Conservation (phyloP, 2,888 invertebrate species). For the Drosophila neonasuta region DNA sequence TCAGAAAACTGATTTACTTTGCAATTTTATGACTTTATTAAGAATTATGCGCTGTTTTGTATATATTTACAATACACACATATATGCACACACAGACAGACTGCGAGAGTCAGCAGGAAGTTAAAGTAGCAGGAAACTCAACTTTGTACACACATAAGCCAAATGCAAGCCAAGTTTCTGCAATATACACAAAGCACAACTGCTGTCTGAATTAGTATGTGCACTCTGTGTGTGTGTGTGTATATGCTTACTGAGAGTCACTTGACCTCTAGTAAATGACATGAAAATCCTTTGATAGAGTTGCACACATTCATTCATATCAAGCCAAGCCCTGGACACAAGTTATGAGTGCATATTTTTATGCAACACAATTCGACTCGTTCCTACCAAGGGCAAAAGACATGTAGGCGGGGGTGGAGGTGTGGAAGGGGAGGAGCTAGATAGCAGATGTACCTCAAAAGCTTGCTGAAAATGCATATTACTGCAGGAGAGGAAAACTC, state of each 20-base stretch:
- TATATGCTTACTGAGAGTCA: constrained; percentile 39
- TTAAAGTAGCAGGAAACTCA: constrained; percentile 50
- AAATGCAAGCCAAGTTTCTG: constrained; percentile 41
- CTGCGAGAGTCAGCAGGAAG: constrained; percentile 32
- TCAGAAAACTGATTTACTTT: constrained; percentile 68
- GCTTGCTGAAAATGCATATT: constrained; percentile 9
- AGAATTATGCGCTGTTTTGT: constrained; percentile 70
- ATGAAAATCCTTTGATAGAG: constrained; percentile 71
- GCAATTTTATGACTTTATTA: constrained; percentile 71
- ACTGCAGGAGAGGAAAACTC: constrained; percentile 10
- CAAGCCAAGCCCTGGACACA: constrained; percentile 55
- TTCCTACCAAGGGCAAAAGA: constrained; percentile 1
- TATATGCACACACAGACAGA: neutral
- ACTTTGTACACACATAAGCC: constrained; percentile 25
- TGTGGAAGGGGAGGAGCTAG: neutral
- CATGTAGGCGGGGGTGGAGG: neutral
- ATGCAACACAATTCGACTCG: constrained; percentile 58
- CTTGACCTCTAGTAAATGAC: constrained; percentile 69
- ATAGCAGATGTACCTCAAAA: constrained; percentile 10
- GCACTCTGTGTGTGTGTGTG: constrained; percentile 8
- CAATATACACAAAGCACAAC: constrained; percentile 15
- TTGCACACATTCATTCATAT: constrained; percentile 65
- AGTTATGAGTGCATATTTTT: constrained; percentile 67
- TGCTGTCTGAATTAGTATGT: neutral
- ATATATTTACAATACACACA: constrained; percentile 62